Evolutionary conservation across 2,113 vertebrate genomes (phyloP).

Genomic region (Cervus canadensis): DNA sequence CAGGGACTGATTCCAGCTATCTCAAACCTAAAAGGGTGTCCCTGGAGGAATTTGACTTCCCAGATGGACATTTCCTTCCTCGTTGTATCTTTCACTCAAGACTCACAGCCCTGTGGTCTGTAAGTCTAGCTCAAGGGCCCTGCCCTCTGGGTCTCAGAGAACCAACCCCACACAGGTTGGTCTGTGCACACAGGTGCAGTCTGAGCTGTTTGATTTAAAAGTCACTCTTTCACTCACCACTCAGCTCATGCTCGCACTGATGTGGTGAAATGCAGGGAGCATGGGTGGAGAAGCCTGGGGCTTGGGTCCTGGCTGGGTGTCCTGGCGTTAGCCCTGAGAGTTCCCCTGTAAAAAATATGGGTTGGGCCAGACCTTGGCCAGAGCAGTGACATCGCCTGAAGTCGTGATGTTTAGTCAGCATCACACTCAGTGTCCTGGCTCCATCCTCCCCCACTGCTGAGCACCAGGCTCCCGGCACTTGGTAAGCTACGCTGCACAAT

Average conservation of each 20-base stretch:
- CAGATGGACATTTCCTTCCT: neutral
- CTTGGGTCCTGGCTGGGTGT: neutral
- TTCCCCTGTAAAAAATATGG: accelerated
- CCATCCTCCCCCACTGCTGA: accelerated
- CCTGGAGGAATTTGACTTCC: neutral
- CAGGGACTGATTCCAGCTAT: neutral
- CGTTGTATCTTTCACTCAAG: accelerated
- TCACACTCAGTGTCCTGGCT: neutral
- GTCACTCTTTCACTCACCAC: neutral
- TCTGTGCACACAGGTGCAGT: too few relatives aligned
- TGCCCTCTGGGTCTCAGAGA: neutral
- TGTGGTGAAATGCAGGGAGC: neutral
- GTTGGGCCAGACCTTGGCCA: neutral
- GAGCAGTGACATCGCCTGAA: too few relatives aligned
- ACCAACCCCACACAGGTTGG: too few relatives aligned
- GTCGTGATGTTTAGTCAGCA: neutral
- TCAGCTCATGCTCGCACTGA: neutral
- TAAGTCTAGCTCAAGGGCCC: too few relatives aligned
- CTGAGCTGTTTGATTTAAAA: neutral
- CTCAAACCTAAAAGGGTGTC: neutral
- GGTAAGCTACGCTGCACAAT: neutral
- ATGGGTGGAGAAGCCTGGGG: accelerated
- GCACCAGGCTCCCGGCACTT: neutral
- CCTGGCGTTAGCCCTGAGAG: neutral
- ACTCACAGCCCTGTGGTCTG: neutral